Evolutionary conservation across 1,140 invertebrate species (phyloP).

Genomic region (Limonius californicus): DNA sequence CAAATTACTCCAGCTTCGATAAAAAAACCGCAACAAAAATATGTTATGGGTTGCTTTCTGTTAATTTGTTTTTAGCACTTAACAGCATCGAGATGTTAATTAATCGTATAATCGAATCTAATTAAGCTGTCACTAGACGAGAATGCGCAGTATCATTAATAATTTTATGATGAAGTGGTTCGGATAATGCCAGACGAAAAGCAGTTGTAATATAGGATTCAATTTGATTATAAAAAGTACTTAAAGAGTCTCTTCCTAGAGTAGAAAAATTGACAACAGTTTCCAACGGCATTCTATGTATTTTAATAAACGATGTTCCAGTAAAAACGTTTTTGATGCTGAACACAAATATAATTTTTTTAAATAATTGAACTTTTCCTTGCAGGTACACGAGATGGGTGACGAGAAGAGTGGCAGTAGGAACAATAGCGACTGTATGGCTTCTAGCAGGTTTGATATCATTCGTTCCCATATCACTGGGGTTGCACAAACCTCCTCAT

Average conservation of each 20-base stretch:
- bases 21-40: too few relatives aligned
- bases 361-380: background rate
- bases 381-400: conserved; percentile 91
- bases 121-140: background rate
- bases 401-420: conserved; percentile 77
- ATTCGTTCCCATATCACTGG: conserved; percentile 93
- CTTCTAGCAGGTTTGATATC: conserved; percentile 86
- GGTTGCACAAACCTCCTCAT: conserved; percentile 74
- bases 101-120: background rate
- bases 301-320: background rate
- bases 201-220: too few relatives aligned
- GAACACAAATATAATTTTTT: background rate
- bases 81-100: conserved; percentile 1
- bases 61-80: too few relatives aligned
- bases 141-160: background rate
- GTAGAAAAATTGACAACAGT: too few relatives aligned
- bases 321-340: too few relatives aligned
- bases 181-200: too few relatives aligned
- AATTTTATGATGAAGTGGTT: too few relatives aligned
- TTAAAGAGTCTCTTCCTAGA: too few relatives aligned
- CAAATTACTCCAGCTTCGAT: too few relatives aligned
- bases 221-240: too few relatives aligned
- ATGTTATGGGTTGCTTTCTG: too few relatives aligned
- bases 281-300: too few relatives aligned
- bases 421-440: conserved; percentile 86